Percentiles rank a stretch among this genome's conserved stretches.
These are phyloP conservation scores for Pelusios castaneus DNA, from an alignment of 2,113 vertebrate genomes.

Conservation along the genomic window DNA sequence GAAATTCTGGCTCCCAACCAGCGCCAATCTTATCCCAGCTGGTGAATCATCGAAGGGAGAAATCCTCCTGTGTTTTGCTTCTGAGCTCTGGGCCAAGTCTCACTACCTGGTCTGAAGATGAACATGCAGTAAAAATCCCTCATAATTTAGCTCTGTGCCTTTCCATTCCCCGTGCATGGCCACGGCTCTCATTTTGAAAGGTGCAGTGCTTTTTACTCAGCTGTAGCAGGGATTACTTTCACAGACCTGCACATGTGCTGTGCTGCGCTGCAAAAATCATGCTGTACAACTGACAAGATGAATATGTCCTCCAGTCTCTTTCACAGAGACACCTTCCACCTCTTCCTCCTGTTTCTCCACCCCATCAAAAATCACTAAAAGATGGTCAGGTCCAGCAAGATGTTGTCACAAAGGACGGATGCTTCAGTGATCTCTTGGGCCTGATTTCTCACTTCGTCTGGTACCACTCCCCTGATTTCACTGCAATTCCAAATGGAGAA, in stretches of 20 bases:
- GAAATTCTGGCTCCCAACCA: neutral
- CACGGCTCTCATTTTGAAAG: neutral
- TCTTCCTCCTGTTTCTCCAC: neutral
- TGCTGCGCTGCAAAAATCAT: neutral
- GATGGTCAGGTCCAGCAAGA: neutral
- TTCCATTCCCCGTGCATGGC: neutral
- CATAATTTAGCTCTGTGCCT: neutral
- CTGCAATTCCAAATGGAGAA: neutral
- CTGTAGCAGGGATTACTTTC: neutral
- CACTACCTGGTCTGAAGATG: neutral
- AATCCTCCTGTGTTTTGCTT: neutral
- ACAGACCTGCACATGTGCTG: neutral
- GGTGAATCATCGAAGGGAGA: neutral
- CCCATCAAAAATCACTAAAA: neutral
- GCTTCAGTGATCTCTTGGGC: neutral
- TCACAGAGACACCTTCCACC: neutral
- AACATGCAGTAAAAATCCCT: neutral
- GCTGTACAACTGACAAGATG: neutral
- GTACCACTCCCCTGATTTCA: neutral
- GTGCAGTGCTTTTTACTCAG: neutral
- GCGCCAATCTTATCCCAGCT: neutral
- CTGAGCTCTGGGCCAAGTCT: neutral
- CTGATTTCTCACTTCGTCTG: neutral
- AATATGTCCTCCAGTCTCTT: neutral
- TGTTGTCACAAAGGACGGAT: neutral